Evolutionary conservation across 2,888 invertebrate species (phyloP), one percentile per base, ranked within the genome.

Genomic region (Melipona beecheii): DNA sequence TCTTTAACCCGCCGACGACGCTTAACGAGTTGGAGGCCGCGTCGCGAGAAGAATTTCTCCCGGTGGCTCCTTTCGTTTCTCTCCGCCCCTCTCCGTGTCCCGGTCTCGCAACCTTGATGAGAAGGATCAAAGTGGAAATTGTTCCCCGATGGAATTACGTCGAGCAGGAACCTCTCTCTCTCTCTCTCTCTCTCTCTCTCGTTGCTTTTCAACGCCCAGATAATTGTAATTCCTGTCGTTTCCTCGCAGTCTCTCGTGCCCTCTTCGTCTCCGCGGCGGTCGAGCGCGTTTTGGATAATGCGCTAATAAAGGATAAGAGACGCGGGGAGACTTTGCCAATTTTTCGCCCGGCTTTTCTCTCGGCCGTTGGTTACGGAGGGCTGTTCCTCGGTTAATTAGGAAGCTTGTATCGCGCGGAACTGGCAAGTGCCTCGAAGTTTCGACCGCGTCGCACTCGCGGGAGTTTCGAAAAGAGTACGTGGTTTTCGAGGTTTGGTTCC

Each of bases 11-110:
- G 65, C 49, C 79, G 64, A 78, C 80, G 87, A 85, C 85, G 43
- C 87, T 91, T 92, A 91, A 92, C 90, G 91, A 91, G 90, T 78
- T 75, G 73, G 82, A 81, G 72, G 68, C 83, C 43, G 43, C 85
- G 85, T 80, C 80, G 76, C 58, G 60, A 36, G 64, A 86, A 85
- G 78, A 85, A 75, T 78, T 43, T 75, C 82, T 72, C 76, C 64
- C 49, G 78, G 43, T 78, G 58, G 72, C 65, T 71, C 68, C 80
- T 58, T 76, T 81, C 76, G 43, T 76, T 85, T 68, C 60, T 70
- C 36, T 27, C 36, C 21, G 2, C 49, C 24, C 24, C 17, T 15
- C 24, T 6, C 13, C 24, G 13, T 17, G n/a, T n/a, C 24, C 17
- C 36, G 17, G 17, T 58, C 52, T 50, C 15, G n/a, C 43, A 49